Conservation (phyloP, 2,113 vertebrate genomes). For the Felis catus region F.catus_Fca126_mat1.0 CM031417.1:29524001-29524500, state of each 20-base stretch:
- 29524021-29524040: background rate
- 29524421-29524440: background rate
- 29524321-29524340: background rate
- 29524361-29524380: background rate
- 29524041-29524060: background rate
- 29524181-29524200: background rate
- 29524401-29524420: background rate
- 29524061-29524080: background rate
- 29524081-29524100: background rate
- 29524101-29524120: background rate
- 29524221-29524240: background rate
- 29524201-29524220: background rate
- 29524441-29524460: background rate
- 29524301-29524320: background rate
- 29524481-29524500: background rate
- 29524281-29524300: background rate
- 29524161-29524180: background rate
- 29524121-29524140: background rate
- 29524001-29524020: background rate
- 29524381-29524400: background rate
- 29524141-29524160: background rate
- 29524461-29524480: background rate
- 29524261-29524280: background rate
- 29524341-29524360: background rate
- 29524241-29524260: background rate